phyloP scores from a whole-genome alignment of 1,140 invertebrate genomes.

The Drosophila kanapiae region DNA sequence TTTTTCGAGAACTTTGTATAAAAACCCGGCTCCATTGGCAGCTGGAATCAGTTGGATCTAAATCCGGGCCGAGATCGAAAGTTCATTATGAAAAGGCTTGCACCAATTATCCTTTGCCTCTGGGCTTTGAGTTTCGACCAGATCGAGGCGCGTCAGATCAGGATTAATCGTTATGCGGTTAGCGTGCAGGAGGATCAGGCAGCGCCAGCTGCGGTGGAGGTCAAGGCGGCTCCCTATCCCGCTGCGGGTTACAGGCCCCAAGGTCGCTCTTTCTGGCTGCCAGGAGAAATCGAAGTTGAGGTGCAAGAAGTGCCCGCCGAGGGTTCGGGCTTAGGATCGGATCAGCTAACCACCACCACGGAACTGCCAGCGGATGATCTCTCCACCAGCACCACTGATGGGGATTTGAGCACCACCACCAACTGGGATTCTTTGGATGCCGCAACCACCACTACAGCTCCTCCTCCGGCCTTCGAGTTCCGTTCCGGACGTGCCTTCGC shows the following conservation, averaged over 20 bases:
- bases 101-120: conserved; percentile 42
- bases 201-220: conserved; percentile 32
- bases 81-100: conserved; percentile 49
- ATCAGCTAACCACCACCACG: conserved; percentile 54
- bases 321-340: conserved; percentile 28
- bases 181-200: conserved; percentile 69
- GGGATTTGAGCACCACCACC: conserved; percentile 61
- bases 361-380: conserved; percentile 47
- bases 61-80: conserved; percentile 39
- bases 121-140: conserved; percentile 5
- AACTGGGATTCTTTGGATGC: conserved; percentile 34
- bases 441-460: conserved; percentile 38
- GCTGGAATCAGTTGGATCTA: conserved; percentile 59
- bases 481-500: conserved; percentile 46
- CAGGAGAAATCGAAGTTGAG: conserved; percentile 43
- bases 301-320: conserved; percentile 7
- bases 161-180: conserved; percentile 72
- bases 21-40: conserved; percentile 48
- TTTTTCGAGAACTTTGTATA: conserved; percentile 77
- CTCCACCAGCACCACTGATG: conserved; percentile 59
- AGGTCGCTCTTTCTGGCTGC: conserved; percentile 65
- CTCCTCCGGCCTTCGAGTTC: conserved; percentile 14
- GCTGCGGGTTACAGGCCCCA: conserved; percentile 63
- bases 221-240: conserved; percentile 62
- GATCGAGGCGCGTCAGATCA: conserved; percentile 66